phyloP scores from a whole-genome alignment of 2,113 vertebrate species.

The Hyaena hyaena region DNA sequence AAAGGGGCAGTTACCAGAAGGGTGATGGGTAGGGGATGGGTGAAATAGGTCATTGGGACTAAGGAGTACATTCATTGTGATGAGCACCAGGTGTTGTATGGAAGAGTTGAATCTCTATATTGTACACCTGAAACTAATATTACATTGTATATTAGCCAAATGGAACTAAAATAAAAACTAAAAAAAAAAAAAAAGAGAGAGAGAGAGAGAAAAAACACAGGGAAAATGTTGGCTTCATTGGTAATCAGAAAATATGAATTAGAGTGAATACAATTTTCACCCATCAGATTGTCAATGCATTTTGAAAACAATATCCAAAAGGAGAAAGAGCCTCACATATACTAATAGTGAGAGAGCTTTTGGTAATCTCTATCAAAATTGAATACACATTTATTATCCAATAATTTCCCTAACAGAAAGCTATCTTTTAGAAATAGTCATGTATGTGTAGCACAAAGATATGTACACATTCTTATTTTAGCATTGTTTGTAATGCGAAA shows the following conservation, averaged over 20 bases:
- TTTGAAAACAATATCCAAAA: not conserved
- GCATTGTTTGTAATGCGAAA: not conserved
- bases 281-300: not conserved
- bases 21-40: no score
- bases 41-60: no score
- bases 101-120: no score
- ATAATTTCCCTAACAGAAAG: not conserved
- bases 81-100: no score
- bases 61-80: no score
- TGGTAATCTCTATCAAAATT: not conserved
- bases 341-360: not conserved
- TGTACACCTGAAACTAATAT: no score
- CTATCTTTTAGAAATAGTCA: not conserved
- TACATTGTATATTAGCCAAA: no score
- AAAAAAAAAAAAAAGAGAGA: no score
- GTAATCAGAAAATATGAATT: not conserved
- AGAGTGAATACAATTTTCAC: not conserved
- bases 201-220: no score
- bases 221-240: no score
- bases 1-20: no score
- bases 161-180: no score
- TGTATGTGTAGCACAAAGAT: not conserved
- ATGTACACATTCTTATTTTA: not conserved
- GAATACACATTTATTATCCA: not conserved
- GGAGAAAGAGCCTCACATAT: not conserved